phyloP scores from a whole-genome alignment of 2,888 invertebrate species.

The Coremacera marginata region DNA sequence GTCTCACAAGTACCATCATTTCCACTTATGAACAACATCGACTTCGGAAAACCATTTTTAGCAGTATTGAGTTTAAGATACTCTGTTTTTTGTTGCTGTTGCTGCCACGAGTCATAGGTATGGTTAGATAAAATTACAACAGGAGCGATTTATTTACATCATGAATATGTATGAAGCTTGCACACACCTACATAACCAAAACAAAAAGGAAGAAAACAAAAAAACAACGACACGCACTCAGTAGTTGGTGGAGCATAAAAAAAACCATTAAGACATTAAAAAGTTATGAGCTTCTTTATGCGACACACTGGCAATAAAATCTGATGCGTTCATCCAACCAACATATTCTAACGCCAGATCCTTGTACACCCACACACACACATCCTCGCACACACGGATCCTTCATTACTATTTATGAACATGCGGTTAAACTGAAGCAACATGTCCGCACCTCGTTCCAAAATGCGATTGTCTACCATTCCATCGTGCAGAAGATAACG shows the following conservation, averaged over 20 bases:
- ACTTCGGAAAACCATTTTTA: no score
- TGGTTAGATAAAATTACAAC: not conserved
- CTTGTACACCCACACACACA: not conserved
- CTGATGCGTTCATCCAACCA: not conserved
- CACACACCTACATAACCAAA: not conserved
- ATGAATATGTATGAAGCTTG: conserved; percentile 3
- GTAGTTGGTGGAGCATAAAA: not conserved
- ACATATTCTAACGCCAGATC: not conserved
- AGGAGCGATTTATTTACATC: not conserved
- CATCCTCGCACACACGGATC: not conserved
- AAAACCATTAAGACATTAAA: not conserved
- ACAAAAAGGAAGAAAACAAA: not conserved
- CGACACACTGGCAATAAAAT: conserved; percentile 9
- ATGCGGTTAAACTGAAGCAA: not conserved
- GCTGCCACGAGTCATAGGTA: no score
- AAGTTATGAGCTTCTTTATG: conserved; percentile 13
- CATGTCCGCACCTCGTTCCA: not conserved
- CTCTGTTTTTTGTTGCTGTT: no score
- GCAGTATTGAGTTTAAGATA: no score
- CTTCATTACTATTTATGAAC: conserved; percentile 20
- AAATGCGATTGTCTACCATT: no score
- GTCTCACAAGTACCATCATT: no score
- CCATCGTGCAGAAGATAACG: no score
- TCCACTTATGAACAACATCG: no score
- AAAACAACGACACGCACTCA: not conserved